Evolutionary conservation across 1,140 invertebrate genomes (phyloP).

Genomic region (Vanessa atalanta): DNA sequence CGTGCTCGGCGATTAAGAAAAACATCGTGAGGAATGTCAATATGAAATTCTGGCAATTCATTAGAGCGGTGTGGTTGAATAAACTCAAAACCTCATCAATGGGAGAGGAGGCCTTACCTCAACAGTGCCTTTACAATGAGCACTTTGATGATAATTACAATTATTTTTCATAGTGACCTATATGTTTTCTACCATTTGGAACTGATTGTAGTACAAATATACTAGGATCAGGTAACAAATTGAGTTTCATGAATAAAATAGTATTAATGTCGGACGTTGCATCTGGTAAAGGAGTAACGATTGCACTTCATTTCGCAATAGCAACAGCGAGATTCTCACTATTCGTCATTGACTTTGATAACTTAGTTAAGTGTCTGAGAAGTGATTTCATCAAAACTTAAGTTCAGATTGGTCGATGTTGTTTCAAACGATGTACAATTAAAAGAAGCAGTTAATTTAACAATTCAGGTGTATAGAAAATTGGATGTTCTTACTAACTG

Average conservation of each 20-base stretch:
- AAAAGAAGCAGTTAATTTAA: slow-evolving; percentile 32
- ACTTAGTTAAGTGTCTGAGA: slow-evolving; percentile 36
- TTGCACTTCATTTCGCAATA: slow-evolving; percentile 48
- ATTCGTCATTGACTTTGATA: slow-evolving; percentile 39
- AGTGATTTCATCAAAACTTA: slow-evolving; percentile 36
- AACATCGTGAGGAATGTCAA: too few species aligned
- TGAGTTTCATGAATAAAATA: slow-evolving; percentile 53
- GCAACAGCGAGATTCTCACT: slow-evolving; percentile 45
- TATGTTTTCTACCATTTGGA: background rate
- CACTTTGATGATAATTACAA: too few species aligned
- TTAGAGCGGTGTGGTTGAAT: too few species aligned
- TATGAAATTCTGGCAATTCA: too few species aligned
- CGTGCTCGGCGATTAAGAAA: too few species aligned
- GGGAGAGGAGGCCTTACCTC: too few species aligned
- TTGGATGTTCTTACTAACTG: slow-evolving; percentile 48
- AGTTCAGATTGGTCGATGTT: slow-evolving; percentile 40
- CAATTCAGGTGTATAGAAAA: slow-evolving; percentile 40
- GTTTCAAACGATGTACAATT: slow-evolving; percentile 40
- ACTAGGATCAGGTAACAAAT: background rate
- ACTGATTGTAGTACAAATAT: background rate
- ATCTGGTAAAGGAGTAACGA: slow-evolving; percentile 50
- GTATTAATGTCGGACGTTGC: slow-evolving; percentile 50
- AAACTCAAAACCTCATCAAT: too few species aligned
- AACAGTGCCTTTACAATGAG: too few species aligned
- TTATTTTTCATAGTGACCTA: background rate